phyloP scores from a whole-genome alignment of 2,797 vertebrate genomes.

The Ciconia nigra region DNA sequence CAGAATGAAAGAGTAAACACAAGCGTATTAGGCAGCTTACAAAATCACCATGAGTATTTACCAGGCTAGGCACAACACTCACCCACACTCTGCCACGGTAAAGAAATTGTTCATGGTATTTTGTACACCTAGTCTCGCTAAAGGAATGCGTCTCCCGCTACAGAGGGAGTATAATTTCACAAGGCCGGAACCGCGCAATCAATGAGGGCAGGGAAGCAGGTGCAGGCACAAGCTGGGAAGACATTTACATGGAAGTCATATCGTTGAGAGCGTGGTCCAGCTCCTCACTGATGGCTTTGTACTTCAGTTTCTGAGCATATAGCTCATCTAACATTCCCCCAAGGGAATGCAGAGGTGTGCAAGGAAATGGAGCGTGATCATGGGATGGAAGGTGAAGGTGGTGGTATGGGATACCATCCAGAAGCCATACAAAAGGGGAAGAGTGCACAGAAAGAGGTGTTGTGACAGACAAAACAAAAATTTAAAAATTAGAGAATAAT shows the following conservation, averaged over 20 bases:
- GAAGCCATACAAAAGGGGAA: conserved; percentile 50
- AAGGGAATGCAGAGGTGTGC: conserved; percentile 63
- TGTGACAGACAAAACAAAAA: conserved; percentile 48
- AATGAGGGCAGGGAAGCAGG: conserved; percentile 44
- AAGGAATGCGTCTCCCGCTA: not conserved
- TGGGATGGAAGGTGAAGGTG: conserved; percentile 50
- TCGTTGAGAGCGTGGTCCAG: conserved; percentile 99
- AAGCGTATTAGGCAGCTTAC: not conserved
- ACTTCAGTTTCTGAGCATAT: conserved; percentile 99
- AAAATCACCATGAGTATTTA: conserved; percentile 57
- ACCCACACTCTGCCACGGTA: conserved; percentile 34
- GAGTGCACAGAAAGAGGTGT: conserved; percentile 32
- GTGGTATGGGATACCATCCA: conserved; percentile 53
- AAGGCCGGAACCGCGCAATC: not conserved
- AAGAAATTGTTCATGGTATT: conserved; percentile 61
- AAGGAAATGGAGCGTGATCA: conserved; percentile 60
- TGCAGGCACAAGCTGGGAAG: conserved; percentile 62
- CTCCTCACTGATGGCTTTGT: conserved; percentile 99
- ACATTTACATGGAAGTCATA: conserved; percentile 99
- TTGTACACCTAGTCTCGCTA: conserved; percentile 45
- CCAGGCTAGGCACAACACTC: conserved; percentile 40
- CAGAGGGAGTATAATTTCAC: conserved; percentile 28
- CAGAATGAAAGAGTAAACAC: not conserved
- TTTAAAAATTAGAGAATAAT: conserved; percentile 50
- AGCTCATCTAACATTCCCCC: conserved; percentile 88